Conservation (phyloP, 2,888 invertebrate genomes). For the Ornithoptera alexandrae region DNA sequence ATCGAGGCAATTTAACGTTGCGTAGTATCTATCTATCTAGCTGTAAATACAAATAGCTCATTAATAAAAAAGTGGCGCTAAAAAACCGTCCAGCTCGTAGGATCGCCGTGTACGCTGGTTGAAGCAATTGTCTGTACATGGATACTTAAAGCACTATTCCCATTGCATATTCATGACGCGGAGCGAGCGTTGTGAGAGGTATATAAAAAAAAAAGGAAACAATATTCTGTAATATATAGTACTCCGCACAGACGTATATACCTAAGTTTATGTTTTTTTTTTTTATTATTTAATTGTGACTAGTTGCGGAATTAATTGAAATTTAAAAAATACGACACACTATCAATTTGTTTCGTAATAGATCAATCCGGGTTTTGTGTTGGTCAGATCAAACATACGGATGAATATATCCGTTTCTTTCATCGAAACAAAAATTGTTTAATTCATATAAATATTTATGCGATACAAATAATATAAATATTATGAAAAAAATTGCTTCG, state of each 20-base stretch:
- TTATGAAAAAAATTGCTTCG: too few relatives aligned
- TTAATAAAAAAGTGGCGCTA: conserved; percentile 15
- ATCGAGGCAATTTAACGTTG: conserved; percentile 18
- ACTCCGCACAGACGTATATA: conserved; percentile 22
- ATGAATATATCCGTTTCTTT: too few relatives aligned
- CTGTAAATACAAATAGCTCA: conserved; percentile 18
- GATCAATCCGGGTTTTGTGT: too few relatives aligned
- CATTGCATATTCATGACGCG: conserved; percentile 27
- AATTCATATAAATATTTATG: too few relatives aligned
- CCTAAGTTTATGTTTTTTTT: conserved; percentile 10
- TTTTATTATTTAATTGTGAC: conserved; percentile 11
- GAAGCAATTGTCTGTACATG: conserved; percentile 26
- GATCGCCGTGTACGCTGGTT: conserved; percentile 7
- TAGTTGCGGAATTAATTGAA: conserved; percentile 8
- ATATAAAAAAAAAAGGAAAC: conserved; percentile 17
- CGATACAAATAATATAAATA: too few relatives aligned
- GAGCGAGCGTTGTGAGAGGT: conserved; percentile 15
- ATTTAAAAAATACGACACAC: conserved; percentile 3
- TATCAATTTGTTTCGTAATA: neutral
- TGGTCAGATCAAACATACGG: too few relatives aligned
- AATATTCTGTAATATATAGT: conserved; percentile 24
- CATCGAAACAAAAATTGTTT: too few relatives aligned
- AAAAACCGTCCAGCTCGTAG: conserved; percentile 5
- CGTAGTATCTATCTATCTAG: neutral
- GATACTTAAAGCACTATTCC: conserved; percentile 18